Evolutionary conservation across 2,888 invertebrate genomes (phyloP), one percentile per base, ranked within the genome.

Genomic region (Agonum fuliginosum): DNA sequence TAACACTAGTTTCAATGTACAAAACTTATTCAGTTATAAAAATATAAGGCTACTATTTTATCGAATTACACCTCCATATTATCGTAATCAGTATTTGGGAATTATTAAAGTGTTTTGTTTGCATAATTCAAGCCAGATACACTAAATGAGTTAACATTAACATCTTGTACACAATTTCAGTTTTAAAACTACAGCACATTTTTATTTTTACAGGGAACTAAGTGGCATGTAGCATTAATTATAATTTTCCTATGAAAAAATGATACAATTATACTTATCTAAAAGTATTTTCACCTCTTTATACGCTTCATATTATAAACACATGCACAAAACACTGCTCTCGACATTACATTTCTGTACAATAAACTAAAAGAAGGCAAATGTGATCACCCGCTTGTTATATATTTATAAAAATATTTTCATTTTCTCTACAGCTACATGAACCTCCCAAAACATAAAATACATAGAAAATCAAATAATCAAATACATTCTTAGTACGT

Each of bases 21-120:
- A 87, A 86, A 86, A 87, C 84, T 84, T 86, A 83, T 82, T 82
- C 82, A 83, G 82, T 84, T 84, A 86, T 85, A 85, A 85, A 86
- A 85, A 84, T 85, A 85, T 85, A 85, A 86, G 82, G 82, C 84
- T 86, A 84, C 80, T 81, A 80, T 78, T 81, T 82, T 81, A 79
- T 71, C 46, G 78, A 73, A 79, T 80, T 78, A 78, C 79, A 77
- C 75, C 67, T 78, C 71, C 78, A 69, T 69, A 62, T 43, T 74
- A 65, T 78, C 69, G 5, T 46, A 46, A 72, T 69, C 27, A 69
- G 22, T 75, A 65, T 67, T 75, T 67, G 48, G 75, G 43, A 67
- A 65, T 67, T 62, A 30, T 65, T 75, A 51, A n/a, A 20, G 75
- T 75, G 65, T 67, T 67, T 75, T 27, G 27, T 74, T 67, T 72